These are phyloP conservation scores for Andricus grossulariae DNA, from an alignment of 1,140 invertebrate genomes.

Conservation along the genomic window DNA sequence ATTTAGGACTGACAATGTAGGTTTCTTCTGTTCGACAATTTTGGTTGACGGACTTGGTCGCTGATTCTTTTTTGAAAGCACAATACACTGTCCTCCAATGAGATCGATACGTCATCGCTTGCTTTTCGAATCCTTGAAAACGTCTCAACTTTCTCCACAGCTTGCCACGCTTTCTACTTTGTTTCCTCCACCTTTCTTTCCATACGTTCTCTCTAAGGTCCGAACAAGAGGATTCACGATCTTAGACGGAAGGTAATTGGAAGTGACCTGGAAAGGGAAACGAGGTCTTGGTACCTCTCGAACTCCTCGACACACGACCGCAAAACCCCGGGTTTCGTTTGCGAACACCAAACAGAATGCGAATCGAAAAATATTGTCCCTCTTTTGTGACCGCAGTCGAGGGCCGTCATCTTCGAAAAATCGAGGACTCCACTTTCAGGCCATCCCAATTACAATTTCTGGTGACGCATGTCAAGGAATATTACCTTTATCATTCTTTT, in stretches of 20 bases:
- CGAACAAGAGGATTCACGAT: conserved; percentile 24
- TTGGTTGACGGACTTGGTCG: too few relatives aligned
- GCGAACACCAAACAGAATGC: neutral
- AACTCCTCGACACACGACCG: neutral
- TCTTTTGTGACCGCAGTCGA: neutral
- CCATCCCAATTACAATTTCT: too few relatives aligned
- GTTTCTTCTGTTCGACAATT: neutral
- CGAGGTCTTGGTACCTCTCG: conserved; percentile 28
- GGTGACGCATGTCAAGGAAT: too few relatives aligned
- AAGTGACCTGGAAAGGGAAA: conserved; percentile 23
- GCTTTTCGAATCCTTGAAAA: conserved; percentile 29
- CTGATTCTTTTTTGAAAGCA: conserved; percentile 11
- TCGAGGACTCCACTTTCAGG: too few relatives aligned
- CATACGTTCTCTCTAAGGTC: conserved; percentile 51
- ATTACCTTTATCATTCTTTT: too few relatives aligned
- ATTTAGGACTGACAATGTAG: neutral
- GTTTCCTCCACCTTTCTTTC: conserved; percentile 46
- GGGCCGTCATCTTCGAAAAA: too few relatives aligned
- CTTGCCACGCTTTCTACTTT: conserved; percentile 47
- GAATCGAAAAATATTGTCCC: neutral
- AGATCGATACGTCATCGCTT: conserved; percentile 41
- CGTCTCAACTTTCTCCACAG: conserved; percentile 47
- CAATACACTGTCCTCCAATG: conserved; percentile 19
- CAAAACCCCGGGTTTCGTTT: neutral
- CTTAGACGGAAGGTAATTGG: conserved; percentile 22